These are phyloP conservation scores for Ephydatia muelleri DNA, from an alignment of 37 sponge, comb jelly and placozoan species.

Conservation along the genomic window DNA sequence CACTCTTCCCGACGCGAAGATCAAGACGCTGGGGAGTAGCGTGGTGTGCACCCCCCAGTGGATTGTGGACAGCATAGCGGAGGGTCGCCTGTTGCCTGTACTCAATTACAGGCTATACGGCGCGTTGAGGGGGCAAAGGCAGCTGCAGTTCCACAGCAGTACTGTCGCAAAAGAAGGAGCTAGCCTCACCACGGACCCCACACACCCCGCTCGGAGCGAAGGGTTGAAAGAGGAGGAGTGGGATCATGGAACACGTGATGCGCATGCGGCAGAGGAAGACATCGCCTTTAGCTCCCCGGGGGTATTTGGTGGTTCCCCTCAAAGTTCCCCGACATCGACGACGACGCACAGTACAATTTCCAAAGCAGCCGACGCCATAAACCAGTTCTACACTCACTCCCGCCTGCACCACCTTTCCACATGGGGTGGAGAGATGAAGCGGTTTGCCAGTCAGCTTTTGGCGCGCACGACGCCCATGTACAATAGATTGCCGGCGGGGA, in stretches of 20 bases:
- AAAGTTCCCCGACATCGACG: no score
- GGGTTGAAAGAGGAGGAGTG: no score
- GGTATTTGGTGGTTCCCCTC: no score
- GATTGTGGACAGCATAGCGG: conserved; percentile 75
- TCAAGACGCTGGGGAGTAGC: conserved; percentile 39
- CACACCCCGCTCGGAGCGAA: no score
- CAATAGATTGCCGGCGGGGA: conserved; percentile 14
- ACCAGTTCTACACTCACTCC: conserved; percentile 85
- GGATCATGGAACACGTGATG: no score
- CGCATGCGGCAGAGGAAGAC: no score
- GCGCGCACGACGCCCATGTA: conserved; percentile 6
- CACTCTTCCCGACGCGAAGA: conserved; percentile 81
- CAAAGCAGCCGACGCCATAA: conserved; percentile 60
- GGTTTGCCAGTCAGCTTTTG: conserved; percentile 51
- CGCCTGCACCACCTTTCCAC: conserved; percentile 91
- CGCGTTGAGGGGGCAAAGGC: conserved; percentile 28
- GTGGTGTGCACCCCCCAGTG: conserved; percentile 59
- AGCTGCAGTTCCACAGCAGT: conserved; percentile 31
- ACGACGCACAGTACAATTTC: background rate
- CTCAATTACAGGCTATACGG: conserved; percentile 56
- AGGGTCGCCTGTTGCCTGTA: conserved; percentile 39
- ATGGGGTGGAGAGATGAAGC: conserved; percentile 81
- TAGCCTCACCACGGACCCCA: no score
- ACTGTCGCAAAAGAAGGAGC: background rate
- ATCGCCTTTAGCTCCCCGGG: no score